phyloP scores from a whole-genome alignment of 2,797 vertebrate species.

The Falco berigora region DNA sequence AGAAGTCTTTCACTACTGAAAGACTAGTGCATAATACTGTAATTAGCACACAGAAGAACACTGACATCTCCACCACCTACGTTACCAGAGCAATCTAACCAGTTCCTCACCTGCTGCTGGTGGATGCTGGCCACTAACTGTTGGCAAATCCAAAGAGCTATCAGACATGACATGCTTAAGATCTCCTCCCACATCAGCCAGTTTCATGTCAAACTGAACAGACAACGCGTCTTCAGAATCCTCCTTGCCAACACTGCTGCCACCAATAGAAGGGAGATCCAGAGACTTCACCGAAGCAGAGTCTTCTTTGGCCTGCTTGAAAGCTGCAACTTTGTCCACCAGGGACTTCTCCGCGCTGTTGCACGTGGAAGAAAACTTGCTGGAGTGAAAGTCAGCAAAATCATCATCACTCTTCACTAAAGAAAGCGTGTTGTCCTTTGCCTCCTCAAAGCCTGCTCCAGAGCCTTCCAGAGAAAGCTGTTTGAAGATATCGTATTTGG shows the following conservation, averaged over 20 bases:
- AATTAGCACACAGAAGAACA: slow-evolving; percentile 47
- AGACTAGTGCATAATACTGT: slow-evolving; percentile 56
- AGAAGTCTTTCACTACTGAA: slow-evolving; percentile 28
- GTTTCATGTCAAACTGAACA: slow-evolving; percentile 98
- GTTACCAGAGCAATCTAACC: slow-evolving; percentile 98
- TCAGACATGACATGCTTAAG: slow-evolving; percentile 99
- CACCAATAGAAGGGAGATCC: slow-evolving; percentile 95
- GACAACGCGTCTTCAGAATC: slow-evolving; percentile 97
- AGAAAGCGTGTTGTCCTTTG: slow-evolving; percentile 80
- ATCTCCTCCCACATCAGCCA: slow-evolving; percentile 95
- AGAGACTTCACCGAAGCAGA: slow-evolving; percentile 94
- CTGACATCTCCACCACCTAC: slow-evolving; percentile 23
- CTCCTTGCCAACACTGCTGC: slow-evolving; percentile 94
- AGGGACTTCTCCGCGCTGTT: slow-evolving; percentile 84
- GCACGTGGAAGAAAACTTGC: slow-evolving; percentile 84
- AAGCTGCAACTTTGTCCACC: slow-evolving; percentile 88
- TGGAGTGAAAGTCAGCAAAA: slow-evolving; percentile 93
- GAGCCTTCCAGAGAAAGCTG: slow-evolving; percentile 87
- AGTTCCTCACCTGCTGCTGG: slow-evolving; percentile 99
- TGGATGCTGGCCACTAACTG: slow-evolving; percentile 94
- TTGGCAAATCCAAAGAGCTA: slow-evolving; percentile 99
- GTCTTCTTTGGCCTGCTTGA: slow-evolving; percentile 96
- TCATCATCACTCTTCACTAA: slow-evolving; percentile 83
- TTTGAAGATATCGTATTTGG: slow-evolving; percentile 91
- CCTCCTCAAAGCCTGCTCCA: slow-evolving; percentile 78